A percentile compares a stretch with the other conserved stretches of the same genome.
Conservation (phyloP, 1,140 invertebrate species). For the Holcopasites calliopsidis region DNA sequence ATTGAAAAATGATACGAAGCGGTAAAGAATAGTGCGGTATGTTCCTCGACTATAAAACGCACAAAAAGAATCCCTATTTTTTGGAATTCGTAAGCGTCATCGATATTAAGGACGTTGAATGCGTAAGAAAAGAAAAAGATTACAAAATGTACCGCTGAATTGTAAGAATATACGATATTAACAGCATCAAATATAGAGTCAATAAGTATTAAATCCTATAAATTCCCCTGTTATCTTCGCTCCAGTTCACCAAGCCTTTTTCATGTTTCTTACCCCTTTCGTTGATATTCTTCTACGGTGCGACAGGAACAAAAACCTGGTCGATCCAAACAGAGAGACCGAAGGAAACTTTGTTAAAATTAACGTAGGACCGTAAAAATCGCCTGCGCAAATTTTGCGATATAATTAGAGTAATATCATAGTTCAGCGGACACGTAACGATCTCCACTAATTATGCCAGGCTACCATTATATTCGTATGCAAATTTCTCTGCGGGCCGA, state of each 20-base stretch:
- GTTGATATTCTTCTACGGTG: neutral
- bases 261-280: neutral
- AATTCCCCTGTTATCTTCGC: neutral
- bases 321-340: neutral
- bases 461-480: neutral
- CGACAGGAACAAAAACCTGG: slow-evolving; percentile 1
- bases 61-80: slow-evolving; percentile 32
- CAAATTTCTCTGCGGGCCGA: neutral
- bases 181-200: neutral
- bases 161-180: slow-evolving; percentile 34
- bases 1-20: neutral
- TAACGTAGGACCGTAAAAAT: neutral
- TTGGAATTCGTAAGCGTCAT: slow-evolving; percentile 16
- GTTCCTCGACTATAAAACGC: slow-evolving; percentile 40
- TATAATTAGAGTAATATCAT: slow-evolving; percentile 26
- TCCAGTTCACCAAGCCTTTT: neutral
- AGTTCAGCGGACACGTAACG: neutral
- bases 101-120: slow-evolving; percentile 2
- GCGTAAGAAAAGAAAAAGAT: neutral
- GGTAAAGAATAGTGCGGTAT: slow-evolving; percentile 24
- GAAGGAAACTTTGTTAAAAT: neutral
- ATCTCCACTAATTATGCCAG: neutral
- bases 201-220: neutral
- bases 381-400: neutral
- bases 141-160: slow-evolving; percentile 22